A percentile compares a stretch with the other conserved stretches of the same genome.
These are phyloP conservation scores for Pachliopta kotzebuea DNA, from an alignment of 2,888 invertebrate genomes.

Conservation along the genomic window DNA sequence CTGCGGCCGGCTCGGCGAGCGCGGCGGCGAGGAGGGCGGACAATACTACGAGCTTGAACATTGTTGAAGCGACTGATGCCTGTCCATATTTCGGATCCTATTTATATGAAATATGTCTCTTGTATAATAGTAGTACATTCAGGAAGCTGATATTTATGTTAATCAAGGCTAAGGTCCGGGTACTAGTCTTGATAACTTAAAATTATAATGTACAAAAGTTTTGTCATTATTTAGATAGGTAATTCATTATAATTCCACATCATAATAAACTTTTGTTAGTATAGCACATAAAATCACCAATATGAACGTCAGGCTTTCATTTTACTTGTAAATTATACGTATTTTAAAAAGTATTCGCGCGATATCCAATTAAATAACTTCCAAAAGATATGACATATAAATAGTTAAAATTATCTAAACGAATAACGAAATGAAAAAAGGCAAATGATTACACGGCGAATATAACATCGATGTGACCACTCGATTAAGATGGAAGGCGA, in stretches of 20 bases:
- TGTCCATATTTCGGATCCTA: not conserved
- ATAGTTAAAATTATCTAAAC: too few species aligned
- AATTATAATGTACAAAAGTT: not conserved
- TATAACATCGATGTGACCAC: too few species aligned
- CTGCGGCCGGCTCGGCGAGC: constrained; percentile 51
- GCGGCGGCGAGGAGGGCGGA: constrained; percentile 72
- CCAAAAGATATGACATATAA: too few species aligned
- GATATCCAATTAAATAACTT: too few species aligned
- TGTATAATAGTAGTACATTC: not conserved
- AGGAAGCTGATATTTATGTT: constrained; percentile 19
- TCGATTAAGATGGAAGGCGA: too few species aligned
- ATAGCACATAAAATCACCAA: not conserved
- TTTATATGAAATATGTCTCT: constrained; percentile 15
- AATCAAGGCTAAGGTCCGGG: constrained; percentile 8
- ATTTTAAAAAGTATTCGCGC: too few species aligned
- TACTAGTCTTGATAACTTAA: not conserved
- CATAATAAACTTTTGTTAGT: not conserved
- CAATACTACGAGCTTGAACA: constrained; percentile 58
- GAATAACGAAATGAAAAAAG: too few species aligned
- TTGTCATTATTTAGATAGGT: not conserved
- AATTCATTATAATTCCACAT: not conserved
- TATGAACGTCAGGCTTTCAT: not conserved
- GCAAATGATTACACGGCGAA: too few species aligned
- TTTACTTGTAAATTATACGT: too few species aligned
- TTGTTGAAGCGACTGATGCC: constrained; percentile 36